Base-by-base conservation (phyloP, 2,113 vertebrate genomes). In the Syngnathus scovelli region DNA sequence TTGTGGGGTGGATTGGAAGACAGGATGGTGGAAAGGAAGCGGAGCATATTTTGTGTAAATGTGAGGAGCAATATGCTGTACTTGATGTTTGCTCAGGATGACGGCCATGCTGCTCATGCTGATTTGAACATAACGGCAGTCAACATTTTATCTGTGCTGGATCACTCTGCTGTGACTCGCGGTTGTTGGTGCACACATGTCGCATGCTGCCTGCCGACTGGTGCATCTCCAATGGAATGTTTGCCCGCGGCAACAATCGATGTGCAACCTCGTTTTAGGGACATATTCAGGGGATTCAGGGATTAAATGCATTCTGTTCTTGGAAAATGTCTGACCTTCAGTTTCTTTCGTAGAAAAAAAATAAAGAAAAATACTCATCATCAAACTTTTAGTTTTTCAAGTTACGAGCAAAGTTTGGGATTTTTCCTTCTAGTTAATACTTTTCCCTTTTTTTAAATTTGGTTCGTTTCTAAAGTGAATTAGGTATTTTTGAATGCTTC, bases 41-140 rank as follows among this genome's bases (percentile, higher is more conserved):
- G 16, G 83, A 86, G 74, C 80, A 78, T 84, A 83, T 85, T 82
- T 70, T 88, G 83, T 75, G 73, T 83, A 74, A 81, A 68, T 74
- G 72, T 63, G 74, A 64, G 60, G 2, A 33, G 27, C 27, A 33
- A 33, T 33, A 33, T 33, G 27, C 27, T 33, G 27, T 33, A 27
- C 21, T 55, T 55, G 62, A 63, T 76, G 75, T 63, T 46, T 46
- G 21, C 21, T 63, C 23, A 7, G 27, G 27, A 16, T 58, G 37
- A 43, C 41, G 60, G 39, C 9, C 39, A 23, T 41, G 60, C 9
- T 43, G 39, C 8, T 39, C 33, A 61, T 38, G 59, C 36, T 38
- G 59, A 38, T 61, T 61, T 38, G 21, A 55, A 55, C 52, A 55
- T 55, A 27, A 55, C 21, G 21, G 21, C 52, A 55, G 21, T 23